A percentile compares a stretch with the other conserved stretches of the same genome.
Conservation (phyloP, 64 coral and sea anemone genomes). For the Montipora foliosa region DNA sequence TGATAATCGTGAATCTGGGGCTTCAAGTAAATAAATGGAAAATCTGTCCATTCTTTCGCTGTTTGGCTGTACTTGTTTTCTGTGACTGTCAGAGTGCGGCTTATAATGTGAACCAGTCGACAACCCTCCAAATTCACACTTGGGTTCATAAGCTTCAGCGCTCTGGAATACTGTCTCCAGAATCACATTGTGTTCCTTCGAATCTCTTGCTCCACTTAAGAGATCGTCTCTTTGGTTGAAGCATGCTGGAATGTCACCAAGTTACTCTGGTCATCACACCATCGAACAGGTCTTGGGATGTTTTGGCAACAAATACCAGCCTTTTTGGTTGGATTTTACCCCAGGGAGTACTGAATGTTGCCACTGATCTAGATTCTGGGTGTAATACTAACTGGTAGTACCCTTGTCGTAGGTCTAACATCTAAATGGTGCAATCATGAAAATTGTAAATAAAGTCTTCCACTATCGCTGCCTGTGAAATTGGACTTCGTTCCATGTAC, state of each 20-base stretch:
- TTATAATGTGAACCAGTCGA: neutral
- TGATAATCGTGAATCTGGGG: neutral
- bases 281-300: neutral
- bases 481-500: constrained; percentile 10
- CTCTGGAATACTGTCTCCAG: neutral
- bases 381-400: constrained; percentile 49
- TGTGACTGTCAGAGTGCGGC: neutral
- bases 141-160: neutral
- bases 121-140: neutral
- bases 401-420: constrained; percentile 21
- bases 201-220: neutral
- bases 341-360: too few relatives aligned
- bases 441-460: constrained; percentile 53
- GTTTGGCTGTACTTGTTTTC: neutral
- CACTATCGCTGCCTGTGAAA: neutral
- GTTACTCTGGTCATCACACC: neutral
- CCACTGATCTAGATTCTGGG: constrained; percentile 28
- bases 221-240: neutral
- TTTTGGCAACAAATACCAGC: neutral
- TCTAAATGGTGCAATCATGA: constrained; percentile 33
- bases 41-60: neutral
- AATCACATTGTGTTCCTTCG: neutral
- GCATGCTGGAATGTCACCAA: neutral
- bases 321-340: constrained; percentile 26
- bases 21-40: neutral